A percentile compares a stretch with the other conserved stretches of the same genome.
These are phyloP conservation scores for Tragopan temminckii DNA, from an alignment of 2,797 vertebrate species.

Conservation along the genomic window DNA sequence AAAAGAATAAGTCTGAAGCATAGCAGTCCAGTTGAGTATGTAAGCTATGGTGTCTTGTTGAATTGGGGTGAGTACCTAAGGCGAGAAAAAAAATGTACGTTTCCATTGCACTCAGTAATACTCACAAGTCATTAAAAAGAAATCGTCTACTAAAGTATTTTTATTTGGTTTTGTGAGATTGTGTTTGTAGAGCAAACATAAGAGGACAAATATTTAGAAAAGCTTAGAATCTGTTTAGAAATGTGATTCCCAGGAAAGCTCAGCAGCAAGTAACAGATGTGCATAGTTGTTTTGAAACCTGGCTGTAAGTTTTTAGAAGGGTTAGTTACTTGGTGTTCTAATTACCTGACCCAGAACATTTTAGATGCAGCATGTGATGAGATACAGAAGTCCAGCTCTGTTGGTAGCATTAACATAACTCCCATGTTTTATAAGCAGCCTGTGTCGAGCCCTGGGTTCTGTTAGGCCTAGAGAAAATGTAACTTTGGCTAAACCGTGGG, in stretches of 20 bases:
- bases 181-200: neutral
- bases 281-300: neutral
- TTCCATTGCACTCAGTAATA: neutral
- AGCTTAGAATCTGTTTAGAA: neutral
- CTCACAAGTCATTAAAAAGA: neutral
- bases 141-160: neutral
- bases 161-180: neutral
- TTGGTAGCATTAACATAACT: neutral
- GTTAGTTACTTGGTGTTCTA: neutral
- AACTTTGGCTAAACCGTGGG: neutral
- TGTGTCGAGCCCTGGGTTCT: neutral
- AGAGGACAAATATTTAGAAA: neutral
- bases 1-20: neutral
- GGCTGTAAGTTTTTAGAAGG: neutral
- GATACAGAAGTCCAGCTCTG: neutral
- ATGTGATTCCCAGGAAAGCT: neutral
- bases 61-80: neutral
- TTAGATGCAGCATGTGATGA: neutral
- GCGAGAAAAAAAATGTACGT: neutral
- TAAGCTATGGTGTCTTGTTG: neutral
- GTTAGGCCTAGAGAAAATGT: neutral
- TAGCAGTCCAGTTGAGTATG: accelerated
- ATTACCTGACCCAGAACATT: neutral
- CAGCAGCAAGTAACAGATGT: neutral
- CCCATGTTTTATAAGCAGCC: neutral